These are phyloP conservation scores for Anas bernieri DNA, from an alignment of 2,797 vertebrate genomes.

Conservation along the genomic window DNA sequence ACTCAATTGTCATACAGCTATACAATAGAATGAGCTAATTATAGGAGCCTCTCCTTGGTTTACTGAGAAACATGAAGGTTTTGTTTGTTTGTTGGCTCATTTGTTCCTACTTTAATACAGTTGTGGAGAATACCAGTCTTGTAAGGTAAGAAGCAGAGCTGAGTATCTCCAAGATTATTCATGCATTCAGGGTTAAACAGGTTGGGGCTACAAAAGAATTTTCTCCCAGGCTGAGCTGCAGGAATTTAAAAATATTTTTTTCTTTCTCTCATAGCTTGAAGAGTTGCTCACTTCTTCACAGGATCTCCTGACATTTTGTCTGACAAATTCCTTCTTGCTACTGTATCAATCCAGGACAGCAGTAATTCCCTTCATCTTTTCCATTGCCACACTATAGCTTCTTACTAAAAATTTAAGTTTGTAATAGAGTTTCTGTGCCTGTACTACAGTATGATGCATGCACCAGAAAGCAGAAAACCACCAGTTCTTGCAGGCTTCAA, in stretches of 20 bases:
- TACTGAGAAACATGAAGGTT: background rate
- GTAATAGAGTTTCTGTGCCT: background rate
- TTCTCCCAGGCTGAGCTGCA: background rate
- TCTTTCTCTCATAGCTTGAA: background rate
- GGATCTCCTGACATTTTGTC: background rate
- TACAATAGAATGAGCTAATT: background rate
- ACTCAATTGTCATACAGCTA: background rate
- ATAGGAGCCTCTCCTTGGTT: background rate
- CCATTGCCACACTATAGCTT: background rate
- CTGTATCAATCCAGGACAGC: background rate
- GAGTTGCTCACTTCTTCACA: background rate
- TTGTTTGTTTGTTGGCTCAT: background rate
- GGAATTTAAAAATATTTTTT: background rate
- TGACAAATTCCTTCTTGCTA: background rate
- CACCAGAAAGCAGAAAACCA: background rate
- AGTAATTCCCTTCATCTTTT: background rate
- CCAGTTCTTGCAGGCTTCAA: background rate
- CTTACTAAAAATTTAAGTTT: background rate
- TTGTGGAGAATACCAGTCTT: background rate
- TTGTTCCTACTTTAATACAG: background rate
- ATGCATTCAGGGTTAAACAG: background rate
- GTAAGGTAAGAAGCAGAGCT: background rate
- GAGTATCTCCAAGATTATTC: background rate
- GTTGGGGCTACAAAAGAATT: background rate
- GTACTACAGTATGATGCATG: background rate